Evolutionary conservation across 2,113 vertebrate genomes (phyloP).

Genomic region (Micromys minutus): DNA sequence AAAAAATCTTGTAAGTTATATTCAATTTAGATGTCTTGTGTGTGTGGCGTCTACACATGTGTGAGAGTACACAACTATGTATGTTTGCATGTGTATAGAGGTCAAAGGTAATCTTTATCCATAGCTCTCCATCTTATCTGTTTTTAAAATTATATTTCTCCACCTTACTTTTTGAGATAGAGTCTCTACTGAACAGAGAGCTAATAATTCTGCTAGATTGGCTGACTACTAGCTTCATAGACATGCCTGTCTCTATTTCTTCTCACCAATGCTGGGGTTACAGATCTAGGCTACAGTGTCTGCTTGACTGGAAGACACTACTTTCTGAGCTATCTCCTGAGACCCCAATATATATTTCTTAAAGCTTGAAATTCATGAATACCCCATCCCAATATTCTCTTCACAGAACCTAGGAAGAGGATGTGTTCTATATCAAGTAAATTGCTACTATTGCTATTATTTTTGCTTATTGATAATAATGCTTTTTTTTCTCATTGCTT

Average conservation of each 20-base stretch:
- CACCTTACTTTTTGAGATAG: not conserved
- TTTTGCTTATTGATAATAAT: slow-evolving; percentile 59
- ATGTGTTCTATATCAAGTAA: not conserved
- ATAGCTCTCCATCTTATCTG: not conserved
- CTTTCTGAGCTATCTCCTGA: not conserved
- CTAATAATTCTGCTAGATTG: not conserved
- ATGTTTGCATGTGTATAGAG: not conserved
- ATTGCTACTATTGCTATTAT: slow-evolving; percentile 35
- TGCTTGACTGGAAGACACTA: not conserved
- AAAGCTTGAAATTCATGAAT: not conserved
- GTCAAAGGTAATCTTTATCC: not conserved
- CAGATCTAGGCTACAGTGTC: not conserved
- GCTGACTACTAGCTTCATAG: not conserved
- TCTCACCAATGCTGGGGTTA: not conserved
- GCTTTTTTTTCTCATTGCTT: slow-evolving; percentile 62
- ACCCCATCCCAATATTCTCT: not conserved
- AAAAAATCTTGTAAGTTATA: slow-evolving; percentile 1
- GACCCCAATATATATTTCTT: not conserved
- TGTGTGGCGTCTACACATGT: not conserved
- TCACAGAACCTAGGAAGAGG: not conserved
- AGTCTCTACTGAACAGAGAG: not conserved
- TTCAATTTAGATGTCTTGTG: not conserved
- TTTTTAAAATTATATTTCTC: not conserved
- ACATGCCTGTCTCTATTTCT: not conserved
- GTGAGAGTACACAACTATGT: not conserved